Evolutionary conservation across 2,888 invertebrate species (phyloP), one percentile per base, ranked within the genome.

Genomic region (Amblyjoppa fuscipennis): DNA sequence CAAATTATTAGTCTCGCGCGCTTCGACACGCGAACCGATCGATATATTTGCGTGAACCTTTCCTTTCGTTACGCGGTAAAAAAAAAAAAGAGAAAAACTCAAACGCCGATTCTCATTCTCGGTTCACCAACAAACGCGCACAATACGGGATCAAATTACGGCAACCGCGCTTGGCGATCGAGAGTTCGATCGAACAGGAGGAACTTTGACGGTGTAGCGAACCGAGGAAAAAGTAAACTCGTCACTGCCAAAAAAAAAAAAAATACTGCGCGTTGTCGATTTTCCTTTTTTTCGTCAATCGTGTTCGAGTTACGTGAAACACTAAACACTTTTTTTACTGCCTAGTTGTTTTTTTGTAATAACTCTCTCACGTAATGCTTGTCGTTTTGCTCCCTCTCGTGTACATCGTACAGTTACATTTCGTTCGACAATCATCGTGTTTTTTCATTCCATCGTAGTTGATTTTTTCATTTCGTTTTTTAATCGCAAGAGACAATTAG

Each of bases 201-300:
- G 69, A 66, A 83, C 75, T 75, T 75, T 77, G 74, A 73, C 66
- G 59, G 64, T 34, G 16, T 71, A 68, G 45, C 51, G 77, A 74
- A 83, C 81, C 69, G 70, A 75, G 20, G 28, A 68, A 61, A 73
- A 70, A 75, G 56, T 70, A 61, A 83, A 88, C 83, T 86, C 83
- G 84, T 89, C 88, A 90, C 89, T 90, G 90, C 90, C 90, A 87
- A 88, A 87, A 75, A 41, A 71, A 77, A 77, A 77, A 77, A 61
- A 64, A 45, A 82, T 85, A 88, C 87, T 88, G 88, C 87, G 87
- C 70, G 71, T 83, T 87, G 81, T 81, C 59, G 49, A 56, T 73
- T 73, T 78, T 70, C 56, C 53, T 76, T 76, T 64, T 45, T 68
- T 69, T 81, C 84, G 53, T 66, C 31, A 59, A 51, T 79, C 69